These are phyloP conservation scores for Rosalia funebris DNA, from an alignment of 2,888 invertebrate genomes.

Conservation along the genomic window DNA sequence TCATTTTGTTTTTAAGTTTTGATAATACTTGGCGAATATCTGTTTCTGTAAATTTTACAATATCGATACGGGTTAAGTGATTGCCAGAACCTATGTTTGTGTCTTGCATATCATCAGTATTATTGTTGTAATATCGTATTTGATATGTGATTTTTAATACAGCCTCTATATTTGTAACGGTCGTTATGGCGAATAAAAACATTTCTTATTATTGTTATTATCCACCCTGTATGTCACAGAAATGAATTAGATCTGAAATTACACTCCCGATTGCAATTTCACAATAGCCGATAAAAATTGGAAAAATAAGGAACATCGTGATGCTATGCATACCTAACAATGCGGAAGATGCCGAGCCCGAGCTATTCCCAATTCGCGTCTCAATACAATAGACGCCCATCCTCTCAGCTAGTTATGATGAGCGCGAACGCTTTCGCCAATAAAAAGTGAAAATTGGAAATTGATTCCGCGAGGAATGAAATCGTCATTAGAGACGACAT, in stretches of 20 bases:
- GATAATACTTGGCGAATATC: too few relatives aligned
- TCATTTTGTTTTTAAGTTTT: too few relatives aligned
- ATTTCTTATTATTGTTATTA: too few relatives aligned
- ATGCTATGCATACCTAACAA: conserved; percentile 18
- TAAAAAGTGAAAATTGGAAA: conserved; percentile 31
- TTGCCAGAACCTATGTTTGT: too few relatives aligned
- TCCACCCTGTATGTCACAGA: background rate
- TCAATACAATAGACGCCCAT: conserved; percentile 2
- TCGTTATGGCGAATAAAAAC: too few relatives aligned
- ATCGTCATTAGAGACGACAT: conserved; percentile 9
- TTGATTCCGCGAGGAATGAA: conserved; percentile 28
- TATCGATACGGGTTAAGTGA: too few relatives aligned
- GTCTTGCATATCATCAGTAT: too few relatives aligned
- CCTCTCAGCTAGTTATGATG: background rate
- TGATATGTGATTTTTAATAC: too few relatives aligned
- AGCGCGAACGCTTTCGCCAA: conserved; percentile 8
- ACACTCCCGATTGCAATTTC: conserved; percentile 15
- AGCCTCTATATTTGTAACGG: too few relatives aligned
- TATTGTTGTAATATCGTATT: too few relatives aligned
- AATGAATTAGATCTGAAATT: conserved; percentile 10
- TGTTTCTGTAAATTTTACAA: too few relatives aligned
- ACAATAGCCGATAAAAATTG: conserved; percentile 18
- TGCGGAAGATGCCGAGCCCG: conserved; percentile 19
- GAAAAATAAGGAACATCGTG: conserved; percentile 24
- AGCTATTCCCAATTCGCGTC: conserved; percentile 16